phyloP scores from a whole-genome alignment of 2,797 vertebrate species.

The Anisognathus igniventris region DNA sequence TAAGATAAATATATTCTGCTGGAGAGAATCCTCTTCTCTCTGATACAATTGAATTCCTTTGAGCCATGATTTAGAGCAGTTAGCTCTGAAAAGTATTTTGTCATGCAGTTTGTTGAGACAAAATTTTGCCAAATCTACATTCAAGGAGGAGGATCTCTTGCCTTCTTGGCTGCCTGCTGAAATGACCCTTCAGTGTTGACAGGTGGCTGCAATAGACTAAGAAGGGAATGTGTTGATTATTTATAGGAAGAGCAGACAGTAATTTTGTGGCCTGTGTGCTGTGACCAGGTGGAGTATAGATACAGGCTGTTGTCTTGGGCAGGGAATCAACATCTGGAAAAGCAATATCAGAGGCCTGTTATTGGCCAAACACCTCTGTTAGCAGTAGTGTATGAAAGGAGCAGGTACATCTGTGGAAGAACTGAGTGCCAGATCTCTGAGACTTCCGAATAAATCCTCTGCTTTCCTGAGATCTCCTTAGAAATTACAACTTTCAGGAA shows the following conservation, averaged over 20 bases:
- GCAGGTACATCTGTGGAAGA: neutral
- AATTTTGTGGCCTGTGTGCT: neutral
- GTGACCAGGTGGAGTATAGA: neutral
- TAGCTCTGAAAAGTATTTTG: constrained; percentile 12
- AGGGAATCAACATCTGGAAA: neutral
- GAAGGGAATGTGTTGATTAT: neutral
- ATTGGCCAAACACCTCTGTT: neutral
- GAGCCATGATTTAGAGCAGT: neutral
- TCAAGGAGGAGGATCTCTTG: neutral
- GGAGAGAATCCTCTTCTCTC: neutral
- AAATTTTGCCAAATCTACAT: neutral
- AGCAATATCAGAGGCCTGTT: neutral
- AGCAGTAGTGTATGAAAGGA: neutral
- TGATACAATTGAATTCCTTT: neutral
- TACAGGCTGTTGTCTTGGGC: neutral
- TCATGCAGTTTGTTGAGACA: neutral
- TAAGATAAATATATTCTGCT: neutral
- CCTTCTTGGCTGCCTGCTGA: neutral
- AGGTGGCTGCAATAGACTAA: neutral
- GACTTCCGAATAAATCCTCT: neutral
- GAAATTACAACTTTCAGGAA: neutral
- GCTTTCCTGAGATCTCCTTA: neutral
- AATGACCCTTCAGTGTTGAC: neutral
- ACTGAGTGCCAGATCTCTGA: neutral
- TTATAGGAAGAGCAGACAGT: neutral